These are phyloP conservation scores for Nasonia vitripennis DNA, from an alignment of 1,140 invertebrate genomes.

Conservation along the genomic window DNA sequence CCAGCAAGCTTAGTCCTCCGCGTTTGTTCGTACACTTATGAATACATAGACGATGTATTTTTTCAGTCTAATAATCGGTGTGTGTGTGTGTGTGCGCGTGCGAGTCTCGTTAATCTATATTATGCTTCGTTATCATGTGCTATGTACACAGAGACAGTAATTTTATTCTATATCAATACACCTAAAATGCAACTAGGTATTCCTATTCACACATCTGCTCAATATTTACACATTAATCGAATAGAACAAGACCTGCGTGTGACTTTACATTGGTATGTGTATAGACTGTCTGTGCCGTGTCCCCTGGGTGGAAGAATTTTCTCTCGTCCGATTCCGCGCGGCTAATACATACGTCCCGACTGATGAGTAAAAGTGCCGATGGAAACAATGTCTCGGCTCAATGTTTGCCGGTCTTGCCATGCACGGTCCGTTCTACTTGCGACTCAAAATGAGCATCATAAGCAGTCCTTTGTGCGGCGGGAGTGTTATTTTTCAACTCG, in stretches of 20 bases:
- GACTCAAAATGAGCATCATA: too few species aligned
- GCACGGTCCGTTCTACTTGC: too few species aligned
- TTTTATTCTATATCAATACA: constrained; percentile 14
- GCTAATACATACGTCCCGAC: too few species aligned
- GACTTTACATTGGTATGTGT: neutral
- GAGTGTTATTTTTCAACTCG: neutral
- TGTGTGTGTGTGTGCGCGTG: neutral
- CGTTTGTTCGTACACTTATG: neutral
- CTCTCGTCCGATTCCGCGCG: neutral
- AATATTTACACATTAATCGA: neutral
- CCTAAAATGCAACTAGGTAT: constrained; percentile 30
- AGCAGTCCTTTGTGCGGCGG: too few species aligned
- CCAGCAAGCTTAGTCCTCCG: neutral
- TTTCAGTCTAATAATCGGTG: neutral
- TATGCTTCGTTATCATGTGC: neutral
- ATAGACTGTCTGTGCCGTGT: neutral
- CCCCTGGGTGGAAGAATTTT: neutral
- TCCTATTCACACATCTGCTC: neutral
- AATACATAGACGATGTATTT: neutral
- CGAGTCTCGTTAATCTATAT: neutral
- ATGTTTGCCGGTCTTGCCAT: too few species aligned
- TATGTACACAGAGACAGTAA: neutral
- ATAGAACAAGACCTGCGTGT: neutral
- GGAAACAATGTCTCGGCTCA: neutral
- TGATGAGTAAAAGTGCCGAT: too few species aligned